phyloP scores from a whole-genome alignment of 1,140 invertebrate genomes.

The Papilio aristodemus region DNA sequence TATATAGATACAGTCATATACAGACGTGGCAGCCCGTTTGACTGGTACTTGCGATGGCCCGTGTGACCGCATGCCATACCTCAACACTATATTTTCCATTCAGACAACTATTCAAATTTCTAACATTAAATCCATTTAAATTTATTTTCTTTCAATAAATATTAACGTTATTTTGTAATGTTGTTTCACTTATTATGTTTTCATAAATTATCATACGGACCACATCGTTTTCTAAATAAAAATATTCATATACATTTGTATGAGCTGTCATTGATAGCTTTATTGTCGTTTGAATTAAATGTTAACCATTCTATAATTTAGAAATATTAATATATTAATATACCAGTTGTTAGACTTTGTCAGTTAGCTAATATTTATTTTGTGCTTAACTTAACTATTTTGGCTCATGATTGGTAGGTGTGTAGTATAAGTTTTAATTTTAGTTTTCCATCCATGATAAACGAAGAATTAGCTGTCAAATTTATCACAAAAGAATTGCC shows the following conservation, averaged over 20 bases:
- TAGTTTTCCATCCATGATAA: not conserved
- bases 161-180: conserved; percentile 9
- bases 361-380: not conserved
- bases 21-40: not conserved
- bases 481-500: not conserved
- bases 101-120: conserved; percentile 3
- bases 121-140: conserved; percentile 1
- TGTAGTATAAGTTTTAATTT: not conserved
- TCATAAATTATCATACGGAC: conserved; percentile 11
- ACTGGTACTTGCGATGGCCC: not conserved
- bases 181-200: not conserved
- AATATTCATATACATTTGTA: not conserved
- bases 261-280: not conserved
- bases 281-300: not conserved
- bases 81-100: not conserved
- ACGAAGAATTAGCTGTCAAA: not conserved
- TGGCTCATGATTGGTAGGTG: not conserved
- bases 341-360: not conserved
- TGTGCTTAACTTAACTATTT: not conserved
- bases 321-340: not conserved
- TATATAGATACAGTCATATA: conserved; percentile 3
- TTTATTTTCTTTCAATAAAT: conserved; percentile 7
- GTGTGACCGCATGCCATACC: conserved; percentile 10
- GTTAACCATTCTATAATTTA: not conserved
- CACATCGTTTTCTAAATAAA: not conserved